These are phyloP conservation scores for Eucidaris tribuloides DNA, from an alignment of 35 echinoderm and acorn worm species.

Conservation along the genomic window DNA sequence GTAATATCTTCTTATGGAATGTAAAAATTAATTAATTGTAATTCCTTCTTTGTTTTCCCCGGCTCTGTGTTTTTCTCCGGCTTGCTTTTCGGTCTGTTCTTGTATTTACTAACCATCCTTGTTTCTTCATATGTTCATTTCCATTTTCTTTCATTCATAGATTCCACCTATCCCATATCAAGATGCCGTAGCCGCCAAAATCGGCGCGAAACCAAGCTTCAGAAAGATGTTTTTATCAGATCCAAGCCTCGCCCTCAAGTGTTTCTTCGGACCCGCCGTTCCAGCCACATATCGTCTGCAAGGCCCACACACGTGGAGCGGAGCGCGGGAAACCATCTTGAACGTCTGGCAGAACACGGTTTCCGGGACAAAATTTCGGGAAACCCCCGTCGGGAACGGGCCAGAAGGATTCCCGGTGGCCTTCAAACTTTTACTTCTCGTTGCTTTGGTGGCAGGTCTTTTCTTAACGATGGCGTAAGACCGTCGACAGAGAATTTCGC, in stretches of 20 bases:
- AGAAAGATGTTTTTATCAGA: slow-evolving; percentile 47
- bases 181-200: slow-evolving; percentile 39
- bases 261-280: slow-evolving; percentile 59
- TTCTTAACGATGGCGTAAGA: background rate
- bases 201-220: slow-evolving; percentile 55
- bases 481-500: too few species aligned
- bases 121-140: too few species aligned
- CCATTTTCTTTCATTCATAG: slow-evolving; percentile 38
- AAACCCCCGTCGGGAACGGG: background rate
- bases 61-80: too few species aligned
- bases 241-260: slow-evolving; percentile 45
- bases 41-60: too few species aligned
- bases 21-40: too few species aligned
- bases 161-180: slow-evolving; percentile 47
- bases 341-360: slow-evolving; percentile 54
- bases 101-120: too few species aligned
- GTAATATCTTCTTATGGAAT: too few species aligned
- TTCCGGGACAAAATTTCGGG: slow-evolving; percentile 7
- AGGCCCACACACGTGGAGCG: slow-evolving; percentile 55
- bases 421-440: background rate
- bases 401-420: background rate
- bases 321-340: slow-evolving; percentile 52
- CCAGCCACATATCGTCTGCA: slow-evolving; percentile 45
- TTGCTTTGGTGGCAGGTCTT: background rate
- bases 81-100: too few species aligned